Evolutionary conservation across 2,797 vertebrate species (phyloP).

Genomic region (Centropyge bicolor): DNA sequence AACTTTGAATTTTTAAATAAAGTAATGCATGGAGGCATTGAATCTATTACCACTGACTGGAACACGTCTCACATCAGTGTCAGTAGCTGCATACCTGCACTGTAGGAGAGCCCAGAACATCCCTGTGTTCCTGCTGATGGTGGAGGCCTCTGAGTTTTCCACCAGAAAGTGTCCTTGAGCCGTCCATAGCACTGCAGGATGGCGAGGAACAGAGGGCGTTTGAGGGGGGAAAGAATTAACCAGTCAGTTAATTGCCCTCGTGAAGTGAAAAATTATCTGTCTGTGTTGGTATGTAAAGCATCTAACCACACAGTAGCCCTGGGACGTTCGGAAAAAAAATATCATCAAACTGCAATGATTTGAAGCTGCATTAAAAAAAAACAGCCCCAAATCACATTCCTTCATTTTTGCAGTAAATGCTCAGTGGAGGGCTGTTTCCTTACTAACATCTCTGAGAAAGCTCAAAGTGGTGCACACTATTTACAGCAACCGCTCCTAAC

Average conservation of each 20-base stretch:
- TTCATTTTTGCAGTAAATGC: slow-evolving; percentile 43
- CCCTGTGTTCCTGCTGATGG: slow-evolving; percentile 88
- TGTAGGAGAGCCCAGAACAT: slow-evolving; percentile 89
- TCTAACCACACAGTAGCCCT: slow-evolving; percentile 40
- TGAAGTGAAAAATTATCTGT: slow-evolving; percentile 47
- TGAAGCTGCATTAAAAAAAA: slow-evolving; percentile 48
- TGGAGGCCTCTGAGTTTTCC: slow-evolving; percentile 87
- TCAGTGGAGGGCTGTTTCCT: slow-evolving; percentile 28
- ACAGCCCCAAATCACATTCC: slow-evolving; percentile 36
- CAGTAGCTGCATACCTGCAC: slow-evolving; percentile 82
- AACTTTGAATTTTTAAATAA: not conserved
- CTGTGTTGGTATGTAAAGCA: slow-evolving; percentile 53
- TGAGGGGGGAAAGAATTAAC: slow-evolving; percentile 12
- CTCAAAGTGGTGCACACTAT: slow-evolving; percentile 48
- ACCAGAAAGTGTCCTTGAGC: slow-evolving; percentile 88
- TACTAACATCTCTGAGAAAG: slow-evolving; percentile 30
- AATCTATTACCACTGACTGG: not conserved
- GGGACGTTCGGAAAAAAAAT: slow-evolving; percentile 59
- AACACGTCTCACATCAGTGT: not conserved
- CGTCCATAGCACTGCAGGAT: slow-evolving; percentile 86
- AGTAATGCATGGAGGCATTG: not conserved
- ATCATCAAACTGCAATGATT: slow-evolving; percentile 46
- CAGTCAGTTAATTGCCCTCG: slow-evolving; percentile 44
- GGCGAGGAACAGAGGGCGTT: slow-evolving; percentile 22
- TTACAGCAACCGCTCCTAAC: slow-evolving; percentile 51